Percentiles rank a stretch among this genome's conserved stretches.
Evolutionary conservation across 1,140 invertebrate genomes (phyloP).

Genomic region (Glomeris maerens): DNA sequence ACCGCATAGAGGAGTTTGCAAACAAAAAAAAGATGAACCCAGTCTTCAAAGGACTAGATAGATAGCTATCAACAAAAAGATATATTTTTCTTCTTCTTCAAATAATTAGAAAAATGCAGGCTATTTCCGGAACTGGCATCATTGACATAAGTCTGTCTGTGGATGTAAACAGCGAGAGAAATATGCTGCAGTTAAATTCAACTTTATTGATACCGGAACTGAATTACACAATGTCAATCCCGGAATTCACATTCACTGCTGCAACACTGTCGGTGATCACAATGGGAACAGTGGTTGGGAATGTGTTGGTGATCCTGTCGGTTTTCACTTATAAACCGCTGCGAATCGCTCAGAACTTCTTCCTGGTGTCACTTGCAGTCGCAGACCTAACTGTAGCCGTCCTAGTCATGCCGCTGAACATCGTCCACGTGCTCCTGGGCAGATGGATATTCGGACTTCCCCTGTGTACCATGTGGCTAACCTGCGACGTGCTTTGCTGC

Average conservation of each 20-base stretch:
- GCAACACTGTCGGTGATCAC: constrained; percentile 64
- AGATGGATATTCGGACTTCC: constrained; percentile 81
- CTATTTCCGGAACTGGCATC: no score
- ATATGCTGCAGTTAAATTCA: no score
- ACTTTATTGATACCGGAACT: no score
- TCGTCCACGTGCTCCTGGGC: constrained; percentile 77
- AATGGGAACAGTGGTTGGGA: constrained; percentile 81
- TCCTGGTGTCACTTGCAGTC: constrained; percentile 93
- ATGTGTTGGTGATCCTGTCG: constrained; percentile 85
- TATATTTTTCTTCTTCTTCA: no score
- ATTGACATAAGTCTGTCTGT: no score
- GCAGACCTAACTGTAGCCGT: constrained; percentile 91
- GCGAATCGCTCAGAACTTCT: constrained; percentile 95
- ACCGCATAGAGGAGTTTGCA: no score
- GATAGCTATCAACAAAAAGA: no score
- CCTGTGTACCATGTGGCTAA: constrained; percentile 91
- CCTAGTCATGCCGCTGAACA: constrained; percentile 90
- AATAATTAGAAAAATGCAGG: no score
- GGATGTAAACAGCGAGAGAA: no score
- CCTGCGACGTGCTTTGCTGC: constrained; percentile 90
- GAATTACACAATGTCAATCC: constrained; percentile 2
- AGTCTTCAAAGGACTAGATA: no score
- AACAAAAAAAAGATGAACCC: no score
- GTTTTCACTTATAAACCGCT: constrained; percentile 92
- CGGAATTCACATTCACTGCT: constrained; percentile 59